Percentiles rank a stretch among this genome's conserved stretches.
Conservation (phyloP, 2,888 invertebrate genomes). For the Tetrapedia diversipes region DNA sequence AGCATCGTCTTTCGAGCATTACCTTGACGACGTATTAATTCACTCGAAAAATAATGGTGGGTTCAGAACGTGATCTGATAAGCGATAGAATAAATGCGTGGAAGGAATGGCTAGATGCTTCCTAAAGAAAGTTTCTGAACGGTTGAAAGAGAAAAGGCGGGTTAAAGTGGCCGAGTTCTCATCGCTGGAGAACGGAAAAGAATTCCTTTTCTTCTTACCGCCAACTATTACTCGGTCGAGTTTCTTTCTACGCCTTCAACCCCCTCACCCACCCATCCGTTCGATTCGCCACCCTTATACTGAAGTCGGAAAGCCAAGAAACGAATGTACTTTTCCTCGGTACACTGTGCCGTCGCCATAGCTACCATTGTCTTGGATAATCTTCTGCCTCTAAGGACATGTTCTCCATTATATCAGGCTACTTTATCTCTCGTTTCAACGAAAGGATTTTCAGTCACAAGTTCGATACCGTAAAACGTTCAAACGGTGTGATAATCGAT, state of each 20-base stretch:
- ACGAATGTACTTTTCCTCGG: constrained; percentile 65
- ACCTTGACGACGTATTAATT: constrained; percentile 27
- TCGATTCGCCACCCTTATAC: constrained; percentile 51
- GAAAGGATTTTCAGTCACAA: constrained; percentile 4
- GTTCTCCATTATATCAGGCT: constrained; percentile 53
- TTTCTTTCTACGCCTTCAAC: constrained; percentile 20
- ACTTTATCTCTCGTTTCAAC: constrained; percentile 42
- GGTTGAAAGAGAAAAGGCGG: constrained; percentile 41
- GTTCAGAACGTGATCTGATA: constrained; percentile 36
- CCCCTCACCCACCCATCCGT: too few species aligned
- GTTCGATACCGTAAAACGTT: not conserved
- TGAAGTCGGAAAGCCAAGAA: constrained; percentile 54
- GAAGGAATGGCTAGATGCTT: constrained; percentile 17
- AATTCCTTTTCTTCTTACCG: constrained; percentile 29
- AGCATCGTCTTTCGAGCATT: not conserved
- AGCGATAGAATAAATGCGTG: constrained; percentile 37
- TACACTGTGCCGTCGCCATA: constrained; percentile 77
- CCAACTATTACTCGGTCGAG: constrained; percentile 39
- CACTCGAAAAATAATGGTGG: constrained; percentile 12
- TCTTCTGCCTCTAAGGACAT: constrained; percentile 58
- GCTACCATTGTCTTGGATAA: constrained; percentile 71
- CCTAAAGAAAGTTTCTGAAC: constrained; percentile 25
- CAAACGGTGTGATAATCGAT: not conserved
- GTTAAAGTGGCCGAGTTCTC: constrained; percentile 48
- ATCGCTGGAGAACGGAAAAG: constrained; percentile 18